Conservation (phyloP, 2,888 invertebrate species). For the Rapana venosa region DNA sequence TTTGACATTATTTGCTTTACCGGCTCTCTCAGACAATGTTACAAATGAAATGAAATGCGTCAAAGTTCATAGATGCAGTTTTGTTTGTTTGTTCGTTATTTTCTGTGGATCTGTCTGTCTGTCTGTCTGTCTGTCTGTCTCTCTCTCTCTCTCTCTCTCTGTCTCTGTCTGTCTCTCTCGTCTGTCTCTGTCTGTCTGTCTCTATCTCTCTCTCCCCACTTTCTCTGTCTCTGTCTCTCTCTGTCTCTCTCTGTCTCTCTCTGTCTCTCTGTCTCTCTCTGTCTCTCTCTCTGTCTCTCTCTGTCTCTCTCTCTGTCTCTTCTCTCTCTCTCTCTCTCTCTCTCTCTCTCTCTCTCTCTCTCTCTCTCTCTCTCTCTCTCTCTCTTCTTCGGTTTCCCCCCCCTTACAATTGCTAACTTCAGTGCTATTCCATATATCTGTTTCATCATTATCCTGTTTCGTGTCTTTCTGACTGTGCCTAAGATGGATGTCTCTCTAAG, state of each 20-base stretch:
- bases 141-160: neutral
- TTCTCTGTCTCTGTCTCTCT: constrained; percentile 8
- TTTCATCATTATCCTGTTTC: neutral
- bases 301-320: neutral
- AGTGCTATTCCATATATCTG: too few species aligned
- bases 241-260: neutral
- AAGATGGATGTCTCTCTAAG: too few species aligned
- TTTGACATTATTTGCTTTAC: too few species aligned
- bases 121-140: neutral
- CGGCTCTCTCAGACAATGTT: too few species aligned
- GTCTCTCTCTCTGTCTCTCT: constrained; percentile 11
- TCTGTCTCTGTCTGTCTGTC: neutral
- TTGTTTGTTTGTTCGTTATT: too few species aligned
- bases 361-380: neutral
- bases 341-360: neutral
- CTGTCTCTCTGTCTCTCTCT: constrained; percentile 6
- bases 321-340: neutral
- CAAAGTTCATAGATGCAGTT: too few species aligned
- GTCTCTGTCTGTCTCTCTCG: neutral
- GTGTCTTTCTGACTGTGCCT: neutral
- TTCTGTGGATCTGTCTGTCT: neutral
- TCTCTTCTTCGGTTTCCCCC: neutral
- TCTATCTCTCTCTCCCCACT: neutral
- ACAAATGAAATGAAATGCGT: too few species aligned
- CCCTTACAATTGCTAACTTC: too few species aligned